Evolutionary conservation across 2,888 invertebrate genomes (phyloP), one percentile per base, ranked within the genome.

Genomic region (Drosophila bunnanda): DNA sequence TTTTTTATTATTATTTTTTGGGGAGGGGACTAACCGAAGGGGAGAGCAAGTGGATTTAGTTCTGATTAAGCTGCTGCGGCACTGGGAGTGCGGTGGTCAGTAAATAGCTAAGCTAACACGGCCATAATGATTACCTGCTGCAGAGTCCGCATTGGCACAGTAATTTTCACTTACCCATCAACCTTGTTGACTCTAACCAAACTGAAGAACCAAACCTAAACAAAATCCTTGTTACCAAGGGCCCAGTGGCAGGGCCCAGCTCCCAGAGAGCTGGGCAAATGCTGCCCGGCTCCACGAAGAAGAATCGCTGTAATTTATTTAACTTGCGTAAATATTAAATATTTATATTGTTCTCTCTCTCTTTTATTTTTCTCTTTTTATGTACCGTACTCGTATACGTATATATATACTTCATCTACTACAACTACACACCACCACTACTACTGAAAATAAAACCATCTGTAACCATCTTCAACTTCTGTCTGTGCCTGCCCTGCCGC

Each of bases 331-430:
- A 87, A 90, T 78, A 90, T 80, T 76, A 80, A 89, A 89, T 90
- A 90, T 89, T 88, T 90, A 85, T 89, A 79, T 85, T 88, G 78
- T 87, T 81, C 89, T 86, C 82, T 75, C 78, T 81, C 79, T 83
- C 85, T 77, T 64, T 64, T 85, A 78, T 79, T 88, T 78, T 80
- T 88, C 88, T 77, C 84, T 82, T 84, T 82, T 80, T 89, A 85
- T 85, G 85, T 85, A 88, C 84, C 87, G 87, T 86, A 81, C 82
- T 77, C 81, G 87, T 83, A 83, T 73, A 56, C 75, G 68, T 75
- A 75, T 75, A 65, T 76, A 60, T 65, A 61, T 70, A 72, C 86
- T 82, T 89, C 88, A 89, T 89, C 80, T 85, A 89, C 84, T 84
- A 84, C 89, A 65, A 75, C 75, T 76, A 88, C 80, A 85, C 87